A percentile compares a stretch with the other conserved stretches of the same genome.
phyloP scores from a whole-genome alignment of 2,797 vertebrate species.

The Micrastur ruficollis region DNA sequence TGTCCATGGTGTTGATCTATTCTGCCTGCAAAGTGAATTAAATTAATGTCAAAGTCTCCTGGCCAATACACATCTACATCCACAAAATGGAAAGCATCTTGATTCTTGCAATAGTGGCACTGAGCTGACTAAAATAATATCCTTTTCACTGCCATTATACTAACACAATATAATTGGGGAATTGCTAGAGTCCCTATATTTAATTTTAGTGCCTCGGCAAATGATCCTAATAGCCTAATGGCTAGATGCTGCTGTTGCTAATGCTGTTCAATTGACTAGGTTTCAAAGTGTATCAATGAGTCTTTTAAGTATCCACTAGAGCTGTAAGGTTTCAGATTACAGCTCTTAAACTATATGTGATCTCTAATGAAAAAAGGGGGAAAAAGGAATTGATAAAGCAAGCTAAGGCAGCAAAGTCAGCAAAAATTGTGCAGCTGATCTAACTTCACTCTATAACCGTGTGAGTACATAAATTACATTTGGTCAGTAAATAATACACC shows the following conservation, averaged over 20 bases:
- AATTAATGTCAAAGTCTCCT: slow-evolving; percentile 25
- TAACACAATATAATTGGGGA: slow-evolving; percentile 63
- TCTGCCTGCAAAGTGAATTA: slow-evolving; percentile 6
- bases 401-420: slow-evolving; percentile 55
- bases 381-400: slow-evolving; percentile 38
- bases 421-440: slow-evolving; percentile 50
- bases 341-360: slow-evolving; percentile 55
- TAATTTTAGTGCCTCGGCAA: slow-evolving; percentile 66
- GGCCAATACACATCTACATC: slow-evolving; percentile 10
- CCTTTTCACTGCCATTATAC: slow-evolving; percentile 60
- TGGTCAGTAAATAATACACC: slow-evolving; percentile 54
- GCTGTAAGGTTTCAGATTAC: slow-evolving; percentile 66
- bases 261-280: slow-evolving; percentile 57
- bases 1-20: not conserved
- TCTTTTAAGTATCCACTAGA: slow-evolving; percentile 54
- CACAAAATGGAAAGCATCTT: slow-evolving; percentile 30
- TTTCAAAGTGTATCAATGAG: slow-evolving; percentile 69
- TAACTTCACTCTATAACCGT: slow-evolving; percentile 11
- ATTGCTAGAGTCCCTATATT: slow-evolving; percentile 66
- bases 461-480: slow-evolving; percentile 63
- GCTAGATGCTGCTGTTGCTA: slow-evolving; percentile 44
- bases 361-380: slow-evolving; percentile 37
- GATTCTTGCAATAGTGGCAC: slow-evolving; percentile 43
- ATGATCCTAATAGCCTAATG: slow-evolving; percentile 65
- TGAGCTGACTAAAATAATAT: slow-evolving; percentile 63